Percentiles rank a stretch among this genome's conserved stretches.
Conservation (phyloP, 2,797 vertebrate genomes). For the Neomorphus geoffroyi region DNA sequence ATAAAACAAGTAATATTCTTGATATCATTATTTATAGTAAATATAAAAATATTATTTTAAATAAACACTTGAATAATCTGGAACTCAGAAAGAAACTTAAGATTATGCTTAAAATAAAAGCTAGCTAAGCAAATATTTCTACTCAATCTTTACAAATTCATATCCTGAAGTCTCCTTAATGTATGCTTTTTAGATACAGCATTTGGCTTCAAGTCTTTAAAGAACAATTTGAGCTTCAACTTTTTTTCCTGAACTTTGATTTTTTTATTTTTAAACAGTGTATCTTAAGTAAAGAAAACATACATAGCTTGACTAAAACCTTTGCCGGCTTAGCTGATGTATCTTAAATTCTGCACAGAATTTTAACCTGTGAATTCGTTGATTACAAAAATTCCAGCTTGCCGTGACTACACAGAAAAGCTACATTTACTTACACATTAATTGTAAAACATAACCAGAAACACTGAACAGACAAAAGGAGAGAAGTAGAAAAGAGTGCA, state of each 20-base stretch:
- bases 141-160: not conserved
- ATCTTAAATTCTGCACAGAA: not conserved
- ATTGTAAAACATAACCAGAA: not conserved
- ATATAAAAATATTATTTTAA: not conserved
- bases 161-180: not conserved
- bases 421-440: not conserved
- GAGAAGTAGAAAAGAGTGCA: not conserved
- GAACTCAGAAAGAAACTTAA: not conserved
- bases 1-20: not conserved
- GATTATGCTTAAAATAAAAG: not conserved
- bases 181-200: not conserved
- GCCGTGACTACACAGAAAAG: not conserved
- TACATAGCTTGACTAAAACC: not conserved
- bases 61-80: not conserved
- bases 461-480: not conserved
- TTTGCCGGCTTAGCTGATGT: not conserved
- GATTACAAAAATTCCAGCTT: not conserved
- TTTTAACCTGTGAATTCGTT: not conserved
- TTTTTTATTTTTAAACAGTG: not conserved
- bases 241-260: not conserved
- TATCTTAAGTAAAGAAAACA: not conserved
- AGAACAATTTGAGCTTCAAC: not conserved
- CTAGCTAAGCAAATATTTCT: not conserved
- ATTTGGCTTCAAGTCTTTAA: not conserved
- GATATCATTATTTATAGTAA: too few species aligned